Base-by-base conservation (phyloP, 2,113 vertebrate species). In the Anhinga anhinga region DNA sequence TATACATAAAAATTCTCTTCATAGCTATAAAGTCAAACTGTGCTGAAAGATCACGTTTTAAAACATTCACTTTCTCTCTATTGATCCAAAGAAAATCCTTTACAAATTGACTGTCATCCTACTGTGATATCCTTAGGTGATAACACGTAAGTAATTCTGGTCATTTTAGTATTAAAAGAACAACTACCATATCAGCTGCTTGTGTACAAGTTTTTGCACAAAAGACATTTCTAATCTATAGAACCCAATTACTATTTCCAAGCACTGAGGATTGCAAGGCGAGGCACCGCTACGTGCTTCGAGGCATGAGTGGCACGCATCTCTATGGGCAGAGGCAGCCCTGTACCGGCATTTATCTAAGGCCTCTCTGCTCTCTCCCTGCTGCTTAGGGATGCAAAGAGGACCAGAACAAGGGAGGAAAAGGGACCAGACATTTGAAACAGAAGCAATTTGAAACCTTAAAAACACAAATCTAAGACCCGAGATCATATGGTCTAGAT, bases 321-420 rank as follows among this genome's bases (percentile, higher is more conserved):
- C 27, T 62, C 50, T 36, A 8, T 4, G 17, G 55, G 16, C 23
- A 77, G 56, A 82, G 15, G 29, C 36, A 79, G 52, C 25, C 14
- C 20, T 9, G 2, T 23, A 45, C 0, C 0, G 9, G 12, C n/a
- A 69, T 53, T 92, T 50, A 22, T 62, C 21, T 49, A 23, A 44
- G 34, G 5, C 2, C 4, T 4, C 5, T 38, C 10, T 0, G 0
- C 15, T 61, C 10, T 30, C 9, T 53, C 1, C 0, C 5, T 44
- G 34, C 8, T 52, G 4, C 15, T 36, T 76, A 15, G 15, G 52
- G 27, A 29, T 2, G 21, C 40, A 80, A 62, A 53, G 15, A 8
- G 9, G 4, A 45, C 8, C 5, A 53, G 62, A 90, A 72, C 5
- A 34, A 7, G 5, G 23, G 19, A 82, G 19, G 32, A 71, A 40